These are phyloP conservation scores for Dendropsophus ebraccatus DNA, from an alignment of 2,113 vertebrate species.

Conservation along the genomic window DNA sequence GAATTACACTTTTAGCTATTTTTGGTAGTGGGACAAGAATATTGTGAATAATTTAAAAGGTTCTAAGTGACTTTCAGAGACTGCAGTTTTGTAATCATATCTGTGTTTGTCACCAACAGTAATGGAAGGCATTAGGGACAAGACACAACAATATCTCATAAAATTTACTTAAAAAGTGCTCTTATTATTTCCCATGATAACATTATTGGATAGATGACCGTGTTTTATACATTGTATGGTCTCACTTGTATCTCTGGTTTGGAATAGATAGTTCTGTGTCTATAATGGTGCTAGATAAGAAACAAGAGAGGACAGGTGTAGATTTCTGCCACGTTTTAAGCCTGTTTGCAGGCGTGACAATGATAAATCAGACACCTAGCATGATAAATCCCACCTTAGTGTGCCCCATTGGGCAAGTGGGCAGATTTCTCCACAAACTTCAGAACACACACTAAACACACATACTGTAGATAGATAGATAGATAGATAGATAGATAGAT, in stretches of 20 bases:
- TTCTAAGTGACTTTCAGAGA: slow-evolving; percentile 49
- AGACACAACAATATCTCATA: slow-evolving; percentile 16
- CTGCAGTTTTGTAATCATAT: slow-evolving; percentile 46
- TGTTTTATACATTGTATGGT: not conserved
- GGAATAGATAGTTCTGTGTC: not conserved
- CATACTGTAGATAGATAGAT: too few relatives aligned
- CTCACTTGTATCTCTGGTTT: not conserved
- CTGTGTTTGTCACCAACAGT: slow-evolving; percentile 42
- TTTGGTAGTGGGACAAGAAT: slow-evolving; percentile 37
- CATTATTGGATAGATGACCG: not conserved
- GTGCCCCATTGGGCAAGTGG: too few relatives aligned
- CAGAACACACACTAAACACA: too few relatives aligned
- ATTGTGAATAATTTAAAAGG: slow-evolving; percentile 53
- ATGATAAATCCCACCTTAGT: too few relatives aligned
- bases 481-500: too few relatives aligned
- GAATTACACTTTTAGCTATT: slow-evolving; percentile 54
- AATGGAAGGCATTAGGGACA: slow-evolving; percentile 20
- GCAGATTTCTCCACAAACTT: too few relatives aligned
- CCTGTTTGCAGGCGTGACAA: too few relatives aligned
- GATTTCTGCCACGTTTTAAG: too few relatives aligned
- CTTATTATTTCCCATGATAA: slow-evolving; percentile 1
- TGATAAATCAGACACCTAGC: too few relatives aligned
- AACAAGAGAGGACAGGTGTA: too few relatives aligned
- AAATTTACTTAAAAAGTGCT: not conserved
- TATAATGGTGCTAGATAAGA: not conserved